A percentile compares a stretch with the other conserved stretches of the same genome.
Conservation (phyloP, 2,797 vertebrate species). For the Gadopsis marmoratus region DNA sequence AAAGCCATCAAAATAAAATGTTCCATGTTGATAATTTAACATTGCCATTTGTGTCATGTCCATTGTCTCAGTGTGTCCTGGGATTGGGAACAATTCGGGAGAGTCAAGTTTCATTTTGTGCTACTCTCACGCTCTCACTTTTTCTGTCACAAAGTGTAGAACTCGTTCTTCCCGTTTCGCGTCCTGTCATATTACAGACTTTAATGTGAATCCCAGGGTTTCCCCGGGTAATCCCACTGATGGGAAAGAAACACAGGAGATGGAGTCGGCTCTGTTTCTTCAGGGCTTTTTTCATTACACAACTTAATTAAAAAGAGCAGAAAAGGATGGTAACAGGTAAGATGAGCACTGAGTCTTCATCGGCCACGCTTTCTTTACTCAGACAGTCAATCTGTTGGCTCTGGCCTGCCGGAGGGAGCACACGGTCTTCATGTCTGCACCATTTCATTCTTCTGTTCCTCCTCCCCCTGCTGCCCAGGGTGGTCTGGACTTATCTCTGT, state of each 20-base stretch:
- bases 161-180: constrained; percentile 1
- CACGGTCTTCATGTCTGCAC: constrained; percentile 51
- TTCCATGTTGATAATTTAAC: neutral
- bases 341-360: constrained; percentile 24
- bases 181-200: neutral
- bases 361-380: constrained; percentile 54
- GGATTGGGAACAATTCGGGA: neutral
- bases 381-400: constrained; percentile 56
- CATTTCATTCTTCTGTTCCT: constrained; percentile 49
- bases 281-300: constrained; percentile 9
- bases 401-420: constrained; percentile 34
- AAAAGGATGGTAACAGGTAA: constrained; percentile 34
- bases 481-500: constrained; percentile 36
- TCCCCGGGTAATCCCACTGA: constrained; percentile 25
- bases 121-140: neutral
- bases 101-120: constrained; percentile 4
- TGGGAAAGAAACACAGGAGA: constrained; percentile 1
- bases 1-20: constrained; percentile 2
- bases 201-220: constrained; percentile 24
- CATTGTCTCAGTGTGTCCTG: neutral
- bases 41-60: neutral
- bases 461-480: constrained; percentile 14
- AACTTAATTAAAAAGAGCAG: constrained; percentile 59
- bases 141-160: neutral
- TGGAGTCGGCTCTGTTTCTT: constrained; percentile 9